Conservation (phyloP, 1,140 invertebrate genomes). For the Anthonomus grandis region DNA sequence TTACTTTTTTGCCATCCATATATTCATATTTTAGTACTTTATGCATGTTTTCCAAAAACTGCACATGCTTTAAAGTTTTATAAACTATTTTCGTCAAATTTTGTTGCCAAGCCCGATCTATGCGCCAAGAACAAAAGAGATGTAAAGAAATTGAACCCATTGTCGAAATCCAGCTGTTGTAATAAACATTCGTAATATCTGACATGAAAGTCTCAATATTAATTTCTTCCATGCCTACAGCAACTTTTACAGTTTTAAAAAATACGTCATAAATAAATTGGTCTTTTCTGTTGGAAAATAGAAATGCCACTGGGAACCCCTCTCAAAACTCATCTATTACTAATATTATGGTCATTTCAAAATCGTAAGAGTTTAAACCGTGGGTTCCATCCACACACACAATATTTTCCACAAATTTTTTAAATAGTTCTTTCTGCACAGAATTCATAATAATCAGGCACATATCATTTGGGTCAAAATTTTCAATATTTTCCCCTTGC, state of each 20-base stretch:
- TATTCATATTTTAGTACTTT: too few relatives aligned
- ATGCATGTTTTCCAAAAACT: too few relatives aligned
- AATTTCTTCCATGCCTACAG: neutral
- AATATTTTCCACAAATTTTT: constrained; percentile 24
- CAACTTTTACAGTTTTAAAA: constrained; percentile 3
- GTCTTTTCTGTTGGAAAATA: constrained; percentile 24
- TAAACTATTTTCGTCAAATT: neutral
- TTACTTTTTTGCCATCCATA: too few relatives aligned
- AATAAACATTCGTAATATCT: constrained; percentile 16
- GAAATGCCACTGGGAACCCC: constrained; percentile 22
- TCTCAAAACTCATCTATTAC: constrained; percentile 28
- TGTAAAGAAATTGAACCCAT: constrained; percentile 6
- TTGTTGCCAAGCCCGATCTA: neutral
- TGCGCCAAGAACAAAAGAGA: neutral
- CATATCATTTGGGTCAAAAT: too few relatives aligned
- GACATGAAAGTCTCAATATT: constrained; percentile 28
- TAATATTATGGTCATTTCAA: constrained; percentile 22
- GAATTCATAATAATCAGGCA: too few relatives aligned
- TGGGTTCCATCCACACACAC: constrained; percentile 20
- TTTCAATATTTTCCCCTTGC: too few relatives aligned
- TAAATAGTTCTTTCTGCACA: too few relatives aligned
- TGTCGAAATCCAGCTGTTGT: constrained; percentile 11
- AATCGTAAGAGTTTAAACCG: constrained; percentile 23
- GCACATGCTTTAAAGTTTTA: too few relatives aligned
- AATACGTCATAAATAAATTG: too few relatives aligned